A percentile compares a stretch with the other conserved stretches of the same genome.
phyloP scores from a whole-genome alignment of 2,888 invertebrate genomes.

The Deilephila porcellus region DNA sequence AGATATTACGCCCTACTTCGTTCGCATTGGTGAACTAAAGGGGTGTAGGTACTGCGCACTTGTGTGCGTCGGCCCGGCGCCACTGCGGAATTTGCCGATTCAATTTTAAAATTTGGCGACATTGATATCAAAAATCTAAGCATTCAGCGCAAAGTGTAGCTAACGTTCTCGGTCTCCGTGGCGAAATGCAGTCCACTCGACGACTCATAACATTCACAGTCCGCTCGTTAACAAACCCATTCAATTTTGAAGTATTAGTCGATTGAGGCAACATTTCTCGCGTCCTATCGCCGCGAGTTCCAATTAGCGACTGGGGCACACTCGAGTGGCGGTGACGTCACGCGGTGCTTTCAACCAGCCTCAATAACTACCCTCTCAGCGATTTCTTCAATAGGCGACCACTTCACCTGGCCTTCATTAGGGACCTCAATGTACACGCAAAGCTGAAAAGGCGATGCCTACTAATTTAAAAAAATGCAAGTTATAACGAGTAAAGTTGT shows the following conservation, averaged over 20 bases:
- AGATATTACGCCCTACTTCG: constrained; percentile 84
- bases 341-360: constrained; percentile 78
- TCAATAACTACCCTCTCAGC: constrained; percentile 83
- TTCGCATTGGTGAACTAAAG: constrained; percentile 81
- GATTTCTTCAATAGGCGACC: constrained; percentile 80
- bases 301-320: constrained; percentile 83
- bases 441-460: constrained; percentile 72
- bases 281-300: constrained; percentile 81
- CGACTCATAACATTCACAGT: constrained; percentile 73
- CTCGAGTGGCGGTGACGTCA: constrained; percentile 81
- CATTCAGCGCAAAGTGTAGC: constrained; percentile 36
- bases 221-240: constrained; percentile 81
- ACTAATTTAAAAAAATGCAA: constrained; percentile 74
- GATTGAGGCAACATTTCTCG: constrained; percentile 81
- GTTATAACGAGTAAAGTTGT: constrained; percentile 77
- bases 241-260: constrained; percentile 83
- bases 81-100: constrained; percentile 64
- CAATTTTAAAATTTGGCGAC: constrained; percentile 50
- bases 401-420: constrained; percentile 83
- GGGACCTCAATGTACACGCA: constrained; percentile 74
- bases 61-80: constrained; percentile 69
- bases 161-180: constrained; percentile 45
- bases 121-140: constrained; percentile 42
- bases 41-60: constrained; percentile 72
- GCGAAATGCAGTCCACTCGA: constrained; percentile 67